Percentiles rank a stretch among this genome's conserved stretches.
These are phyloP conservation scores for Eugnorisma glareosa DNA, from an alignment of 2,888 invertebrate genomes.

Conservation along the genomic window DNA sequence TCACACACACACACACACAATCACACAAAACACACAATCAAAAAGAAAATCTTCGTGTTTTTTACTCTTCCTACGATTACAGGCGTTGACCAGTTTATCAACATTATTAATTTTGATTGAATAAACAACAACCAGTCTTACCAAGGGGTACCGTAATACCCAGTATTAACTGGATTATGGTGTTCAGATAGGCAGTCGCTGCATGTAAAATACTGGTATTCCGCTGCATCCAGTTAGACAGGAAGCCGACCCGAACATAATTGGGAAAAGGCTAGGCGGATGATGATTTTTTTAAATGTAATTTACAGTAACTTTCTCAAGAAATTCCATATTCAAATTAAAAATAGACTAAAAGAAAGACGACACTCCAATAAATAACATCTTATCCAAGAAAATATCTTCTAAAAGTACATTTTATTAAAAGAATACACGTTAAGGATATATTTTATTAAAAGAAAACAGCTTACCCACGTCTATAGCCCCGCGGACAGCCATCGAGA, in stretches of 20 bases:
- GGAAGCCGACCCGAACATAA: no score
- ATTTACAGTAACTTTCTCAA: no score
- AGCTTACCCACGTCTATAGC: slow-evolving; percentile 19
- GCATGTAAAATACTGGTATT: no score
- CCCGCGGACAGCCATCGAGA: slow-evolving; percentile 43
- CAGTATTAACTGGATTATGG: no score
- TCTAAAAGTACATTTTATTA: slow-evolving; percentile 6
- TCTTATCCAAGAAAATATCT: not conserved
- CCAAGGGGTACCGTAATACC: no score
- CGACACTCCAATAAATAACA: not conserved
- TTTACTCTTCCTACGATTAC: not conserved
- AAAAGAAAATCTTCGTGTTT: no score
- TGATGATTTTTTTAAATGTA: not conserved
- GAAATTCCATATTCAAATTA: not conserved
- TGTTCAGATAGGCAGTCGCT: no score
- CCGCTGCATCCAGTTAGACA: no score
- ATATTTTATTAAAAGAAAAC: slow-evolving; percentile 25
- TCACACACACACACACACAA: no score
- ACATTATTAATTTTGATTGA: not conserved
- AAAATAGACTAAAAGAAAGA: not conserved
- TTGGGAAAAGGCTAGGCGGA: no score
- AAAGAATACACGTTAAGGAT: slow-evolving; percentile 7
- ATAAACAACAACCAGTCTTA: not conserved
- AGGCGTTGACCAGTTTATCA: not conserved
- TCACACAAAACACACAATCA: no score